Percentiles rank a stretch among this genome's conserved stretches.
phyloP scores from a whole-genome alignment of 2,113 vertebrate genomes.

The Podocnemis expansa region DNA sequence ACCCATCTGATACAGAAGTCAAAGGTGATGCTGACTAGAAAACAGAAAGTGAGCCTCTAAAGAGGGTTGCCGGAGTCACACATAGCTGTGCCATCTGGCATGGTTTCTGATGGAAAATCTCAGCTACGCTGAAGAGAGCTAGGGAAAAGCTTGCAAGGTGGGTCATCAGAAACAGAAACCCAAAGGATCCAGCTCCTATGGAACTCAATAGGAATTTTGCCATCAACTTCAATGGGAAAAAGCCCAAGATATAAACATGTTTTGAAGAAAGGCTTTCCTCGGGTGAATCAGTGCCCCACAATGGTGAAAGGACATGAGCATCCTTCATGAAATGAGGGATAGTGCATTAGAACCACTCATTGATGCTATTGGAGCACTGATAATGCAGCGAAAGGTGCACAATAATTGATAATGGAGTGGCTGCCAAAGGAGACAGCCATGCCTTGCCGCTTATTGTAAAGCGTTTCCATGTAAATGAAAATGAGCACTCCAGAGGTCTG shows the following conservation, averaged over 20 bases:
- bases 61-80: not conserved
- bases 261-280: not conserved
- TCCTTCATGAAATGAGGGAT: not conserved
- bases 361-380: not conserved
- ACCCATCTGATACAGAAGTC: not conserved
- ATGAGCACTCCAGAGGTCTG: slow-evolving; percentile 24
- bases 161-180: not conserved
- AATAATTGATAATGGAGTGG: not conserved
- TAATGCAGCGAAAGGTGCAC: not conserved
- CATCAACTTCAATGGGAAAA: not conserved
- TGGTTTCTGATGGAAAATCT: not conserved
- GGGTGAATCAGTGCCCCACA: not conserved
- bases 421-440: slow-evolving; percentile 30
- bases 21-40: rapidly evolving
- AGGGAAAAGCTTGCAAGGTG: not conserved
- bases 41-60: not conserved
- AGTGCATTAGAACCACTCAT: not conserved
- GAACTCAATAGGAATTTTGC: not conserved
- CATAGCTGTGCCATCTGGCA: rapidly evolving
- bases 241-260: not conserved
- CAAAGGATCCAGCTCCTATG: not conserved
- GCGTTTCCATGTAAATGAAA: slow-evolving; percentile 48
- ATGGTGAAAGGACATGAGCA: not conserved
- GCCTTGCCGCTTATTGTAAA: slow-evolving; percentile 30
- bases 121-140: not conserved